A percentile compares a stretch with the other conserved stretches of the same genome.
Conservation (phyloP, 2,888 invertebrate species). For the Acleris holmiana region DNA sequence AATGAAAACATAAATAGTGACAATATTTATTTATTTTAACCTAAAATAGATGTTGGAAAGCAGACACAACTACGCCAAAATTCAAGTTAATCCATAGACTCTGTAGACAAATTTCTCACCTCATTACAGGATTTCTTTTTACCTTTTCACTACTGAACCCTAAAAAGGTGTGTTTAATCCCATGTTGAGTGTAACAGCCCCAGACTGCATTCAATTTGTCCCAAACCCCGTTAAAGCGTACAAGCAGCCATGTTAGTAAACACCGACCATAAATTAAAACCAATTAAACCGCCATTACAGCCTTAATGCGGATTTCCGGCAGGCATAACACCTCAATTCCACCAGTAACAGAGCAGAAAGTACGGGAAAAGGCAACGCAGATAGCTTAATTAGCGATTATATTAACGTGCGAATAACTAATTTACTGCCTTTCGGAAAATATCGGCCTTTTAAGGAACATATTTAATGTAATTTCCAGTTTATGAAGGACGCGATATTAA, state of each 20-base stretch:
- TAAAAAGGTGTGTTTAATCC: too few species aligned
- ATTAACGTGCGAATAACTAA: slow-evolving; percentile 23
- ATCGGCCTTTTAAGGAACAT: too few species aligned
- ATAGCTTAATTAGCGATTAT: slow-evolving; percentile 16
- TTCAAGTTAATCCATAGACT: too few species aligned
- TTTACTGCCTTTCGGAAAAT: background rate
- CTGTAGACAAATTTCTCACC: too few species aligned
- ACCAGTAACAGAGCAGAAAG: slow-evolving; percentile 22
- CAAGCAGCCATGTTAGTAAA: slow-evolving; percentile 6
- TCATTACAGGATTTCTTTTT: too few species aligned
- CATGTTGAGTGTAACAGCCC: background rate
- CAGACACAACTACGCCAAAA: too few species aligned
- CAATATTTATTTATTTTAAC: too few species aligned
- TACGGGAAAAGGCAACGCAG: slow-evolving; percentile 15
- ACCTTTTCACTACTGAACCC: too few species aligned
- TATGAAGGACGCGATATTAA: too few species aligned
- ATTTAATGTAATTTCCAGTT: too few species aligned
- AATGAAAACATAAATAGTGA: too few species aligned
- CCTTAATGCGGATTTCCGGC: slow-evolving; percentile 35
- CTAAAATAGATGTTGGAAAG: too few species aligned
- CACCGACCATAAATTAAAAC: slow-evolving; percentile 22
- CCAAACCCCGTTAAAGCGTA: slow-evolving; percentile 2
- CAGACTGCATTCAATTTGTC: slow-evolving; percentile 27
- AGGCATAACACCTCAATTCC: slow-evolving; percentile 28
- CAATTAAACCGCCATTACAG: slow-evolving; percentile 34